Percentiles rank a stretch among this genome's conserved stretches.
phyloP scores from a whole-genome alignment of 1,140 invertebrate species.

The Hypothenemus hampei region DNA sequence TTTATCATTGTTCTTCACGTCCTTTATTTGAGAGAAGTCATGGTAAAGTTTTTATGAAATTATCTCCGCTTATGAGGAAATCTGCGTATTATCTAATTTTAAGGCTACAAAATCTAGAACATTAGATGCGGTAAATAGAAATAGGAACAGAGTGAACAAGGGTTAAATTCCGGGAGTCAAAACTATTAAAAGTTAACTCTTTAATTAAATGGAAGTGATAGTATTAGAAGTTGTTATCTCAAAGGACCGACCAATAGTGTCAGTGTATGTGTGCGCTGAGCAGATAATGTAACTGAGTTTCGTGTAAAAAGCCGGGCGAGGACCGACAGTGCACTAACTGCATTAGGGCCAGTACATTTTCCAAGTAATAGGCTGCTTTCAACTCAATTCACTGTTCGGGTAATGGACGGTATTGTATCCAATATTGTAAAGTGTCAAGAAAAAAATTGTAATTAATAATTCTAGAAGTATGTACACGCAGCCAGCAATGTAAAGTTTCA shows the following conservation, averaged over 20 bases:
- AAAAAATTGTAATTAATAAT: too few relatives aligned
- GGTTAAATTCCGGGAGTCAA: constrained; percentile 16
- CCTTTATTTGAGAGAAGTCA: too few relatives aligned
- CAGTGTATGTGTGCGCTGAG: constrained; percentile 28
- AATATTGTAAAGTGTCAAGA: constrained; percentile 26
- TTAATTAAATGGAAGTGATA: constrained; percentile 31
- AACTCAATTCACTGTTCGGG: constrained; percentile 32
- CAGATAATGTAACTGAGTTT: constrained; percentile 40
- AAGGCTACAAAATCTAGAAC: too few relatives aligned
- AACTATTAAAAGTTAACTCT: constrained; percentile 22
- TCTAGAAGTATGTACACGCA: too few relatives aligned
- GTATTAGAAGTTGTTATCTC: constrained; percentile 29
- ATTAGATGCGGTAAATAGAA: too few relatives aligned
- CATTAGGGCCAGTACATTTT: constrained; percentile 43
- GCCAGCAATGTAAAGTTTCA: too few relatives aligned
- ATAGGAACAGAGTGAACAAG: too few relatives aligned
- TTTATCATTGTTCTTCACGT: too few relatives aligned
- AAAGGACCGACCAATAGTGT: constrained; percentile 27
- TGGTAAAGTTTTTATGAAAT: too few relatives aligned
- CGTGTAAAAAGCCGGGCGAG: constrained; percentile 34
- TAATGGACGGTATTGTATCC: constrained; percentile 44
- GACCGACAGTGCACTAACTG: constrained; percentile 41
- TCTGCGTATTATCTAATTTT: too few relatives aligned
- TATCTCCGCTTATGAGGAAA: too few relatives aligned
- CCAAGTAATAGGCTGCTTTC: constrained; percentile 44